Conservation (phyloP, 2,797 vertebrate genomes). For the Hipposideros larvatus region DNA sequence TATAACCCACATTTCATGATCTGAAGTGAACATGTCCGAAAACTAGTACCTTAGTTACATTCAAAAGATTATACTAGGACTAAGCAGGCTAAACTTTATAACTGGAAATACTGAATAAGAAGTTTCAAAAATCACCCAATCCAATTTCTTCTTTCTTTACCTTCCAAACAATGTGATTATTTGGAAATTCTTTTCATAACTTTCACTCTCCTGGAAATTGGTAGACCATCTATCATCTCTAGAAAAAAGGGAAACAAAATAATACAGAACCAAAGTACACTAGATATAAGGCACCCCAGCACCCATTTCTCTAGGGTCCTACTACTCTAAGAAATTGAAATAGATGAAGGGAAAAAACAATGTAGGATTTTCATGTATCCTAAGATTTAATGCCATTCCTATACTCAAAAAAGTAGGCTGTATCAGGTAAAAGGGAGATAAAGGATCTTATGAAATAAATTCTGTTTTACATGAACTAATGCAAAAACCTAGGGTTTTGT, state of each 20-base stretch:
- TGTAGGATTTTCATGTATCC: background rate
- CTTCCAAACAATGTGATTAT: background rate
- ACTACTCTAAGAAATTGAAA: constrained; percentile 11
- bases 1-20: constrained; percentile 18
- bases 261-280: background rate
- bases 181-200: constrained; percentile 31
- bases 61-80: constrained; percentile 33
- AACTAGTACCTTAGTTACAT: constrained; percentile 36
- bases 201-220: background rate
- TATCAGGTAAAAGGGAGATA: background rate
- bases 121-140: constrained; percentile 1
- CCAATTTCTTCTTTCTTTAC: constrained; percentile 6
- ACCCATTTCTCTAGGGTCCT: background rate
- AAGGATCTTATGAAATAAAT: constrained; percentile 17
- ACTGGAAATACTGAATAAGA: background rate
- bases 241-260: constrained; percentile 22
- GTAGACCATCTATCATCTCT: background rate
- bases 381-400: background rate
- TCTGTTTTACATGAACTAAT: background rate
- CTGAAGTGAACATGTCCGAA: constrained; percentile 54
- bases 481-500: background rate
- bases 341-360: background rate
- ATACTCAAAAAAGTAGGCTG: background rate
- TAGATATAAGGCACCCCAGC: background rate
- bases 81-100: constrained; percentile 13